phyloP scores from a whole-genome alignment of 2,797 vertebrate genomes.

The Darevskia nairensis region DNA sequence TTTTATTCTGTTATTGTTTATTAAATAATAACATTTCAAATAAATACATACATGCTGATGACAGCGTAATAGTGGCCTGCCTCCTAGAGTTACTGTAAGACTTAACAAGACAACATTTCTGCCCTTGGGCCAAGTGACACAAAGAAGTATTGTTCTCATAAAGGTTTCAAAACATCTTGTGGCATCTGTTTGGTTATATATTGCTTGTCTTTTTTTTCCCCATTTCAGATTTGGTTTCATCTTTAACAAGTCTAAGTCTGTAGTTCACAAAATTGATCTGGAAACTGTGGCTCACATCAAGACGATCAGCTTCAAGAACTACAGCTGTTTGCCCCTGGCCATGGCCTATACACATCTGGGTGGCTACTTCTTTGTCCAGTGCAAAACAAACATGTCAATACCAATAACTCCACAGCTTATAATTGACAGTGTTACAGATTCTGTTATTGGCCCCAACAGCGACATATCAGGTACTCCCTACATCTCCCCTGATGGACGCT shows the following conservation, averaged over 20 bases:
- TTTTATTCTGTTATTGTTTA: too few species aligned
- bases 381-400: constrained; percentile 67
- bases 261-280: constrained; percentile 94
- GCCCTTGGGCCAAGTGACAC: neutral
- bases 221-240: constrained; percentile 91
- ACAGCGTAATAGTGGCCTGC: neutral
- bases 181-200: constrained; percentile 5
- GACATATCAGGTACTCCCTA: constrained; percentile 82
- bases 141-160: neutral
- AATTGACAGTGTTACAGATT: constrained; percentile 91
- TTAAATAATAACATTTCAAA: too few species aligned
- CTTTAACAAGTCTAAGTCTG: constrained; percentile 85
- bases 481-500: constrained; percentile 88
- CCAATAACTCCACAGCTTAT: constrained; percentile 79
- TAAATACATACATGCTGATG: too few species aligned
- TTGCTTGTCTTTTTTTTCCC: constrained; percentile 8
- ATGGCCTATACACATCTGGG: constrained; percentile 95
- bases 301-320: constrained; percentile 86
- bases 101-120: neutral
- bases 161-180: rapidly evolving
- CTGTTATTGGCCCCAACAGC: constrained; percentile 84
- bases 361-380: constrained; percentile 92
- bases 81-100: neutral
- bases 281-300: constrained; percentile 90
- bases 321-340: constrained; percentile 85